phyloP scores from a whole-genome alignment of 2,888 invertebrate genomes.

The Patella ulyssiponensis region DNA sequence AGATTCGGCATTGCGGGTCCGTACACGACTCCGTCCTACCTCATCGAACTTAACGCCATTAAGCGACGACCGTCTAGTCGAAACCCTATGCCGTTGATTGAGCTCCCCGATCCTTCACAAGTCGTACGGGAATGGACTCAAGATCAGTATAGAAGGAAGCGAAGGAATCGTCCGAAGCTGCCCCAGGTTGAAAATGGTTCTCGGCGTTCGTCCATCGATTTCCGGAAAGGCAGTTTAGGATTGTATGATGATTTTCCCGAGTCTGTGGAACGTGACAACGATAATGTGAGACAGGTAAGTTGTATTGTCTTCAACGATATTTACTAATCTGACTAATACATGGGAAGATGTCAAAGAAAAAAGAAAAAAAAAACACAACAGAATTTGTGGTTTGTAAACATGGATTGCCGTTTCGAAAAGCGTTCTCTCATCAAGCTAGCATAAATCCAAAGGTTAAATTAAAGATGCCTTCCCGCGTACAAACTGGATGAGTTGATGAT shows the following conservation, averaged over 20 bases:
- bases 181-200: background rate
- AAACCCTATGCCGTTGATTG: background rate
- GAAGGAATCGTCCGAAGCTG: background rate
- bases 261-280: background rate
- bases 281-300: slow-evolving; percentile 2
- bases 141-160: background rate
- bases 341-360: too few relatives aligned
- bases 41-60: background rate
- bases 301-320: too few relatives aligned
- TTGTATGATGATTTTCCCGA: background rate
- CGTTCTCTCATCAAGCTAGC: too few relatives aligned
- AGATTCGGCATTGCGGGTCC: background rate
- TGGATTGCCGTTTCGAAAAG: too few relatives aligned
- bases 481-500: too few relatives aligned
- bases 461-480: too few relatives aligned
- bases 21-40: background rate
- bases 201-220: background rate
- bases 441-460: too few relatives aligned
- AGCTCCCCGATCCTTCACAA: background rate
- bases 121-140: background rate
- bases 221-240: slow-evolving; percentile 3
- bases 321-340: too few relatives aligned
- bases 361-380: too few relatives aligned
- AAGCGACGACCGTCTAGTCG: background rate
- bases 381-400: too few relatives aligned